Evolutionary conservation across 2,888 invertebrate genomes (phyloP).

Genomic region (Drosophila nigricruria): DNA sequence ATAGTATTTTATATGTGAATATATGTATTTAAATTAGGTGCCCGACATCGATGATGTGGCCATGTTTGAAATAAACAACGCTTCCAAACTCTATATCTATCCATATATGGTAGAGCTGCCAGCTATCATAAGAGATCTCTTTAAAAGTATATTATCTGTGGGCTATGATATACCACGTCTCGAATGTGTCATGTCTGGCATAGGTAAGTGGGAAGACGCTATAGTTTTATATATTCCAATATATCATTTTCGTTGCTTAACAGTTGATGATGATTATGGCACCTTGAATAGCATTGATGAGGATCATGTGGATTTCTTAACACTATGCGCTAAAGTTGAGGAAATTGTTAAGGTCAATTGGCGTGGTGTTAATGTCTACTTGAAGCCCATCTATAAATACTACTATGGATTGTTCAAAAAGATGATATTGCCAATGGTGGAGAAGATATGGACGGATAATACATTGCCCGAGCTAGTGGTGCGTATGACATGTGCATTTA

Average conservation of each 20-base stretch:
- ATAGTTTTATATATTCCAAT: background rate
- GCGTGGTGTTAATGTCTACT: constrained; percentile 83
- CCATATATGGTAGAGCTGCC: constrained; percentile 84
- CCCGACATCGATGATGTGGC: constrained; percentile 72
- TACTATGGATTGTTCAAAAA: constrained; percentile 83
- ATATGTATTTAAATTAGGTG: constrained; percentile 41
- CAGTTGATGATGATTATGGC: constrained; percentile 77
- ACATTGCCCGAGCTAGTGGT: constrained; percentile 83
- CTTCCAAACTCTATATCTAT: constrained; percentile 83
- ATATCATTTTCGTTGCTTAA: background rate
- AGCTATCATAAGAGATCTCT: constrained; percentile 80
- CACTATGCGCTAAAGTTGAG: constrained; percentile 81
- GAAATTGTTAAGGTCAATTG: constrained; percentile 82
- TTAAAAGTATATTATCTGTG: constrained; percentile 83
- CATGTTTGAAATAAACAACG: constrained; percentile 79
- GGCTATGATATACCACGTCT: constrained; percentile 84
- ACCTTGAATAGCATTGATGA: constrained; percentile 81
- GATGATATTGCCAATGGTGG: constrained; percentile 82
- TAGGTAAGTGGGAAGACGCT: constrained; percentile 57
- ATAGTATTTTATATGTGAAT: background rate
- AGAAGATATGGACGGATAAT: constrained; percentile 82
- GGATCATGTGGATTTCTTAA: constrained; percentile 82
- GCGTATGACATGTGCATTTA: constrained; percentile 37
- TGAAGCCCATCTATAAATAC: constrained; percentile 85
- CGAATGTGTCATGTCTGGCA: constrained; percentile 84